Evolutionary conservation across 2,888 invertebrate species (phyloP), one percentile per base, ranked within the genome.

Genomic region (Diogma glabrata): DNA sequence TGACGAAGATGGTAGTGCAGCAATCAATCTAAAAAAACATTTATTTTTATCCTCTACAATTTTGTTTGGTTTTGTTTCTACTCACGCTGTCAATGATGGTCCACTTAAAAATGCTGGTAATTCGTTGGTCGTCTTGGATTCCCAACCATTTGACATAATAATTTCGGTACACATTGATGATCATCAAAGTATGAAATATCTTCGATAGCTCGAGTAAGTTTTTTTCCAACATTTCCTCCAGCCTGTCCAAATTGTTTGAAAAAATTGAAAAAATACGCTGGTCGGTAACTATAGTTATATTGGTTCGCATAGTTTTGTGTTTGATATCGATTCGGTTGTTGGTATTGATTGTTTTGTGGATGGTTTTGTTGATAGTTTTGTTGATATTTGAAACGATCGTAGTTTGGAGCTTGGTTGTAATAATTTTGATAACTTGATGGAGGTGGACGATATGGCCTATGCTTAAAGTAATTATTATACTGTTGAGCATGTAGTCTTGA

Each of bases 141-240:
- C 60, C 78, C 70, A 47, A 86, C 82, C 50, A 85, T 77, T 67
- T 88, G 87, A 62, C 89, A 89, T 55, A 89, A 72, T 58, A 89
- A 73, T 63, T 85, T 75, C 3, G 87, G 83, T 54, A 89, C 84
- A 67, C 89, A 89, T 61, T 84, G 80, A 59, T 80, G 75, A 64
- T 87, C 85, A 65, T 89, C 89, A 66, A 86, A 81, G 59, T 74
- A 71, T 16, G 80, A 74, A 58, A 83, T 78, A 54, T 80, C 77
- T 58, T 73, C 71, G 55, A 82, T 64, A 12, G 78, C 78, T 57
- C 60, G 66, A 59, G 64, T 64, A 59, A 70, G 64, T 60, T 67
- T 67, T 57, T 61, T 62, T 59, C 64, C 66, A 54, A 65, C 57
- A 22, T 65, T 65, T 30, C 64, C 61, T 12, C 20, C 48, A 33